phyloP scores from a whole-genome alignment of 2,888 invertebrate species.

The Phalangium opilio region DNA sequence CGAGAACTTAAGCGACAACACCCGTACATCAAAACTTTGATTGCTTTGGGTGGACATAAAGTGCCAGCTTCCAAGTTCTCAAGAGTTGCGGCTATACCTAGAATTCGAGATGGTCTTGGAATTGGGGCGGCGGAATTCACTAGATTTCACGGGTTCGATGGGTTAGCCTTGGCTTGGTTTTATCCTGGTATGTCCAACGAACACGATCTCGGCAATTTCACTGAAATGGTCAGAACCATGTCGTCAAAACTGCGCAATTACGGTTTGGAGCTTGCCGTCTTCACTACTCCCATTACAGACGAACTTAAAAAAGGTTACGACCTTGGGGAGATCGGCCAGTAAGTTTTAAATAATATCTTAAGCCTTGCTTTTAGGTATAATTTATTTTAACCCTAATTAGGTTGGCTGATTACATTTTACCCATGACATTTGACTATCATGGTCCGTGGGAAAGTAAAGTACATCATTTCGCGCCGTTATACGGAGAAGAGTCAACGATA shows the following conservation, averaged over 20 bases:
- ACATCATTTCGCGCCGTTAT: constrained; percentile 9
- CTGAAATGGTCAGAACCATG: constrained; percentile 2
- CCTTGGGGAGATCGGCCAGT: background rate
- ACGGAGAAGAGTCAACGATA: background rate
- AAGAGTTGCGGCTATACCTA: background rate
- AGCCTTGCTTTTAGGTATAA: background rate
- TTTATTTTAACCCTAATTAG: background rate
- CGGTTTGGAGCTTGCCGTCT: constrained; percentile 3
- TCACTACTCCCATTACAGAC: constrained; percentile 4
- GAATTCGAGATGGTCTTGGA: constrained; percentile 1
- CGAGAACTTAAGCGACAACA: background rate
- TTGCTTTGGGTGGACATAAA: constrained; percentile 7
- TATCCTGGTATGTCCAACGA: constrained; percentile 4
- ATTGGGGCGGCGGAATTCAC: constrained; percentile 2
- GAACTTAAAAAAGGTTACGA: constrained; percentile 5
- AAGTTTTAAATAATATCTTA: background rate
- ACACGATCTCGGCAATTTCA: constrained; percentile 6
- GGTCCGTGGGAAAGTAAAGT: constrained; percentile 7
- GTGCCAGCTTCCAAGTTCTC: constrained; percentile 5
- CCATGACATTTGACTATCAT: constrained; percentile 9
- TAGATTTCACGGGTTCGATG: constrained; percentile 5
- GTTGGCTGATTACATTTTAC: constrained; percentile 6
- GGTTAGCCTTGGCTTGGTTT: constrained; percentile 7
- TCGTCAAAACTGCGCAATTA: background rate
- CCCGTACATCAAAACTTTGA: background rate